Conservation (phyloP, 2,797 vertebrate species). For the Hemibagrus guttatus region DNA sequence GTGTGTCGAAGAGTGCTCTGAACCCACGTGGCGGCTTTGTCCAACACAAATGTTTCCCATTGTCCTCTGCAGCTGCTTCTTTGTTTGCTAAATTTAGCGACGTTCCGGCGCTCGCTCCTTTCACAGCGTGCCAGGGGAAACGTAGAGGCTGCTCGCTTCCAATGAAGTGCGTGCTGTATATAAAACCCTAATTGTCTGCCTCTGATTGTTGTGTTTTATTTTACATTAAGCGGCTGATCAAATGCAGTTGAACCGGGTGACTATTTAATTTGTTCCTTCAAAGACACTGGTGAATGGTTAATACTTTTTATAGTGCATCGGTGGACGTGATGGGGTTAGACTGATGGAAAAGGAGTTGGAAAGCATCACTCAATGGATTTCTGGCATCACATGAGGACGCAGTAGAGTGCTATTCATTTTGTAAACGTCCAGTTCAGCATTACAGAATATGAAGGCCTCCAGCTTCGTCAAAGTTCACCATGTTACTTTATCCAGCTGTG, state of each 20-base stretch:
- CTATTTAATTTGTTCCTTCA: conserved; percentile 16
- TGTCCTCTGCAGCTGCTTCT: conserved; percentile 70
- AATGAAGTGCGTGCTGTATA: conserved; percentile 12
- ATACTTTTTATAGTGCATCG: background rate
- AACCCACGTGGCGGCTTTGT: conserved; percentile 48
- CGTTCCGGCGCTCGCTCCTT: conserved; percentile 51
- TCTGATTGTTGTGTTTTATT: conserved; percentile 8
- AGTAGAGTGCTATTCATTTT: background rate
- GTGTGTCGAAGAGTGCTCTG: conserved; percentile 10
- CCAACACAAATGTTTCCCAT: conserved; percentile 58
- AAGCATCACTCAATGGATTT: background rate
- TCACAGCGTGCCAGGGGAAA: conserved; percentile 31
- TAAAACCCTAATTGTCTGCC: conserved; percentile 6
- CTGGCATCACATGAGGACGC: background rate
- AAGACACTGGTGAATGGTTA: background rate
- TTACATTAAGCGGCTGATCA: conserved; percentile 23
- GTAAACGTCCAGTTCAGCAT: background rate
- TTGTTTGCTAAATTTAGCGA: conserved; percentile 69
- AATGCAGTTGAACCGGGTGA: background rate
- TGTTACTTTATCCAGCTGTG: conserved; percentile 3
- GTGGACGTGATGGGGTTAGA: background rate
- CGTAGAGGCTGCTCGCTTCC: background rate
- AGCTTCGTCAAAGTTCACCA: background rate
- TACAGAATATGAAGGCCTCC: background rate
- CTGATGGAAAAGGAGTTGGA: background rate